Evolutionary conservation across 2,888 invertebrate species (phyloP).

Genomic region (Hyposoter dolosus): DNA sequence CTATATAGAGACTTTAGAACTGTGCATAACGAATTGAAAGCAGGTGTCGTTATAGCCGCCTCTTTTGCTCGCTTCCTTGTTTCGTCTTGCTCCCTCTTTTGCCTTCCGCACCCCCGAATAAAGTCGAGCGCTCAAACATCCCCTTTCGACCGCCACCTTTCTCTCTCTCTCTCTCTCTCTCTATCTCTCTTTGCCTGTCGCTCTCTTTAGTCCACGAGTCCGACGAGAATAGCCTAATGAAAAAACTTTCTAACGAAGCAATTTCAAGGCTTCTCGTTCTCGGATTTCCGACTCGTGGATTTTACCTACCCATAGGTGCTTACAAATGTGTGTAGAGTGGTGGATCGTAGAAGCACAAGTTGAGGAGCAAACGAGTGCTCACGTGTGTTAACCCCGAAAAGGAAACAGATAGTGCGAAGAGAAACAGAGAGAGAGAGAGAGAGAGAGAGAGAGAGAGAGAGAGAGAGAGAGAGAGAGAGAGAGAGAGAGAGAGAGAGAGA

Average conservation of each 20-base stretch:
- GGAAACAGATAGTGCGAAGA: constrained; percentile 27
- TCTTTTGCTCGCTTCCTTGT: constrained; percentile 49
- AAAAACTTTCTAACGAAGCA: constrained; percentile 71
- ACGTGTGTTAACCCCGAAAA: constrained; percentile 43
- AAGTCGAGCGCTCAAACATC: constrained; percentile 43
- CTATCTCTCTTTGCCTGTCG: constrained; percentile 28
- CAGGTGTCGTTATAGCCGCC: constrained; percentile 68
- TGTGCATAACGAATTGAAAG: constrained; percentile 68
- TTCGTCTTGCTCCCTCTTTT: constrained; percentile 39
- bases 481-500: constrained; percentile 45
- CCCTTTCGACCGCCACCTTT: constrained; percentile 24
- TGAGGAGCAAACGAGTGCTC: constrained; percentile 23
- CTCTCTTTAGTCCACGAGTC: constrained; percentile 46
- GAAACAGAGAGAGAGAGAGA: constrained; percentile 39
- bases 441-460: constrained; percentile 45
- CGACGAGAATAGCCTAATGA: constrained; percentile 69
- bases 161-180: constrained; percentile 26
- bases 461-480: constrained; percentile 40
- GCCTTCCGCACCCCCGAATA: constrained; percentile 11
- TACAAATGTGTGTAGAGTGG: constrained; percentile 35
- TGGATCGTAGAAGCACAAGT: constrained; percentile 10
- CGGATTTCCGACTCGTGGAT: constrained; percentile 68
- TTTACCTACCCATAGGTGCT: constrained; percentile 58
- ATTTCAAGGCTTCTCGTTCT: constrained; percentile 70
- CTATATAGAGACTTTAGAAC: constrained; percentile 52